Percentiles rank a stretch among this genome's conserved stretches.
Evolutionary conservation across 1,140 invertebrate species (phyloP).

Genomic region (Drosophila oshimai): DNA sequence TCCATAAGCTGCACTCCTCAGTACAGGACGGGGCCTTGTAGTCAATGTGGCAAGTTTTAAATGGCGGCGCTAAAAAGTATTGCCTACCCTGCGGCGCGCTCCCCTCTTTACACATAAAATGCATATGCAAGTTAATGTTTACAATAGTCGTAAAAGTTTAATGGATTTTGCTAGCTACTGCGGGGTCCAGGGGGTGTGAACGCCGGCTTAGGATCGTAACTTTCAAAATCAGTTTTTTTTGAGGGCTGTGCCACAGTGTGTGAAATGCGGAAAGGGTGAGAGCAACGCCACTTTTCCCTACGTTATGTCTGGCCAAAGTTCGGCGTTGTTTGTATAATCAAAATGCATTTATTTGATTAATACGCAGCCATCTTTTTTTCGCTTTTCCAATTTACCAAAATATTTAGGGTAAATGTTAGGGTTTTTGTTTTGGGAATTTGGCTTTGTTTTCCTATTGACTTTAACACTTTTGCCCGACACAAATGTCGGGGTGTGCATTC

Average conservation of each 20-base stretch:
- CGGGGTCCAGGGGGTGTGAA: not conserved
- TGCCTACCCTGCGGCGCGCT: slow-evolving; percentile 37
- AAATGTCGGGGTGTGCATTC: not conserved
- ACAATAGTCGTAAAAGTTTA: slow-evolving; percentile 73
- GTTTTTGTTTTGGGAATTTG: slow-evolving; percentile 19
- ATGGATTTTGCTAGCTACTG: slow-evolving; percentile 56
- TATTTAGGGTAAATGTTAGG: slow-evolving; percentile 16
- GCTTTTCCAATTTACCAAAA: slow-evolving; percentile 10
- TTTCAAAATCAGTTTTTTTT: slow-evolving; percentile 40
- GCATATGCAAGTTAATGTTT: slow-evolving; percentile 75
- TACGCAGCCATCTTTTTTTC: not conserved
- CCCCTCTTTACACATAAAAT: slow-evolving; percentile 57
- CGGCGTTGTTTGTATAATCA: slow-evolving; percentile 35
- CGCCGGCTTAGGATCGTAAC: slow-evolving; percentile 29
- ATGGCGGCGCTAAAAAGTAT: slow-evolving; percentile 47
- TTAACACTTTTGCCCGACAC: slow-evolving; percentile 14
- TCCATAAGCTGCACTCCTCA: not conserved
- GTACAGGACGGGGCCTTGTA: not conserved
- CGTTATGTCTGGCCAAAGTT: slow-evolving; percentile 1
- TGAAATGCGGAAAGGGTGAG: not conserved
- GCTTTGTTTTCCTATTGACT: slow-evolving; percentile 30
- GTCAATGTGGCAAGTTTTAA: slow-evolving; percentile 38
- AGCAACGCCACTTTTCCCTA: no score
- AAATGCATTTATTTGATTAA: slow-evolving; percentile 62
- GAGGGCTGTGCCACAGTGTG: not conserved